Percentiles rank a stretch among this genome's conserved stretches.
phyloP scores from a whole-genome alignment of 2,888 invertebrate species.

The Stratiomys singularior region DNA sequence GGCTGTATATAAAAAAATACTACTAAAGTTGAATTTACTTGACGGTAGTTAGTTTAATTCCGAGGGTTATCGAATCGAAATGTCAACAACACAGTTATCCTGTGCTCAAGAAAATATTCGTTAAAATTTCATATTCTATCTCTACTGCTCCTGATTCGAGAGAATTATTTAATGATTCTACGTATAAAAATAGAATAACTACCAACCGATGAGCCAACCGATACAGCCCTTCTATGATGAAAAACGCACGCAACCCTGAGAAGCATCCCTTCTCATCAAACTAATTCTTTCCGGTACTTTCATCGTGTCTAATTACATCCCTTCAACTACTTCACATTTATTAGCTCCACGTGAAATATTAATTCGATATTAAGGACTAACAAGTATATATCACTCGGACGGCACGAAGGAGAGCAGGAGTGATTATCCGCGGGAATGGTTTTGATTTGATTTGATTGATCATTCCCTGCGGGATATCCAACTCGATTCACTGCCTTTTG shows the following conservation, averaged over 20 bases:
- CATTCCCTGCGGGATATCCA: constrained; percentile 63
- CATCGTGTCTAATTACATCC: constrained; percentile 39
- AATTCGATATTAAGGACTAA: constrained; percentile 37
- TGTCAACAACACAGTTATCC: too few relatives aligned
- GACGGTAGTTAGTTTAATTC: too few relatives aligned
- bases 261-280: background rate
- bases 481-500: background rate
- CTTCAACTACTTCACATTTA: constrained; percentile 41
- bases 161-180: too few relatives aligned
- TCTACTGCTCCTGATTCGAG: too few relatives aligned
- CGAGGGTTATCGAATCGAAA: too few relatives aligned
- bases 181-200: too few relatives aligned
- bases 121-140: too few relatives aligned
- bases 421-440: constrained; percentile 35
- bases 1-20: too few relatives aligned
- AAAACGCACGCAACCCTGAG: background rate
- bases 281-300: constrained; percentile 22
- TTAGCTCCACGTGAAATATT: constrained; percentile 41
- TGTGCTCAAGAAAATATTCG: too few relatives aligned
- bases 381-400: constrained; percentile 16
- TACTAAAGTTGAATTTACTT: too few relatives aligned
- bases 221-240: background rate
- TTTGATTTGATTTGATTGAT: constrained; percentile 62
- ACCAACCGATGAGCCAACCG: too few relatives aligned
- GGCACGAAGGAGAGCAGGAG: constrained; percentile 23